Evolutionary conservation across 2,888 invertebrate genomes (phyloP), one percentile per base, ranked within the genome.

Genomic region (Oscheius myriophilus): DNA sequence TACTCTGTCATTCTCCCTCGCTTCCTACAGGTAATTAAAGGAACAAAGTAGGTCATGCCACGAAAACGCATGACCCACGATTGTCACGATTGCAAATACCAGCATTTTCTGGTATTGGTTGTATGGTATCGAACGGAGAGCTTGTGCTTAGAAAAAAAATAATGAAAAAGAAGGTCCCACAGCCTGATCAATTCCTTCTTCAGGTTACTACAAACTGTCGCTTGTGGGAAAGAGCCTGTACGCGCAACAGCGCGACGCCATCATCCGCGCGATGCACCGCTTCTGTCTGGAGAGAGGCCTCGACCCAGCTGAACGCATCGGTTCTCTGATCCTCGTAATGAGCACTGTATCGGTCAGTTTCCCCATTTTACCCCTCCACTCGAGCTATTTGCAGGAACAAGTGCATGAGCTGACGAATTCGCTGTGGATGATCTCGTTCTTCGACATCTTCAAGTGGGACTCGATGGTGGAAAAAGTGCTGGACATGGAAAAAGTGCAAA

Each of bases 401-500:
- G 75, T 75, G 12, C 72, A 77, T 68, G 70, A 71, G 4, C 70
- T 77, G 71, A 75, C 75, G 6, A 58, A 61, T 23, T 67, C 75
- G 12, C 72, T 73, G 51, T 64, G 76, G 25, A 64, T 76, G 61
- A 69, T 75, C 54, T 75, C 75, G 1, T 75, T 79, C 64, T 79
- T 79, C 64, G 76, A 75, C 39, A 68, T 79, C 39, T 62, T 73
- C 43, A 66, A 71, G 11, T 73, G 72, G 66, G 79, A 79, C 64
- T 9, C 33, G 33, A 33, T 33, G 33, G 33, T 33, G 33, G 33
- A 33, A 33, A 33, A 33, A 9, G 33, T 33, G 33, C 33, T 33
- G 33, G 33, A 33, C 33, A 33, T 33, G 33, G 33, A 33, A 33
- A 33, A 33, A 33, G 33, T 33, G 33, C 33, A 33, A 33, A 33